phyloP scores from a whole-genome alignment of 2,797 vertebrate species.

The Sebastes variabilis region DNA sequence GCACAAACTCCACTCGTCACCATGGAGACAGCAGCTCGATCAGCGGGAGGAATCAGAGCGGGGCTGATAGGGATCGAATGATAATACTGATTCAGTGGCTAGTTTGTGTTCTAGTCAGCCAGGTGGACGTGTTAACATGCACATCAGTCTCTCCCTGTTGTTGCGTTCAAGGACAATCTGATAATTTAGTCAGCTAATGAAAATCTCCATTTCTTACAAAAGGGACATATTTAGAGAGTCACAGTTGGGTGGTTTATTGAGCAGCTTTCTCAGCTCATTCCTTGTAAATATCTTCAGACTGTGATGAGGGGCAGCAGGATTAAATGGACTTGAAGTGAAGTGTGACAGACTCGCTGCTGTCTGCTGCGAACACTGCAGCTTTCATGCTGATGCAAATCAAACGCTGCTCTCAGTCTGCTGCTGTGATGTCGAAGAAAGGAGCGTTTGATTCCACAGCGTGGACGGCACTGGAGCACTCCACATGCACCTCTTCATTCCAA shows the following conservation, averaged over 20 bases:
- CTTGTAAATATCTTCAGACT: not conserved
- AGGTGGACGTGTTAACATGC: constrained; percentile 16
- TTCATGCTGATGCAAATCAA: constrained; percentile 67
- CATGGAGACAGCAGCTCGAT: constrained; percentile 66
- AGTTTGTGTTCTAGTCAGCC: constrained; percentile 1
- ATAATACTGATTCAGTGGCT: not conserved
- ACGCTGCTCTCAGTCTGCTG: constrained; percentile 36
- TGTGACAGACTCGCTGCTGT: constrained; percentile 33
- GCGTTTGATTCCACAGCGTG: constrained; percentile 44
- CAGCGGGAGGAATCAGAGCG: constrained; percentile 33
- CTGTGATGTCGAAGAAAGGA: constrained; percentile 40
- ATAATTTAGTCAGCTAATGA: not conserved
- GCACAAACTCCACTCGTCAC: constrained; percentile 37
- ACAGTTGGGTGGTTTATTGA: not conserved
- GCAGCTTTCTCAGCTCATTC: not conserved
- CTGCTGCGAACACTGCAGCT: constrained; percentile 56
- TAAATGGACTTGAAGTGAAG: constrained; percentile 15
- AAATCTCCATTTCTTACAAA: not conserved
- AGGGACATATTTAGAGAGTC: not conserved
- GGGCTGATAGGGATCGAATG: constrained; percentile 8
- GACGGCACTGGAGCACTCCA: constrained; percentile 7
- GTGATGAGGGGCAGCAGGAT: not conserved
- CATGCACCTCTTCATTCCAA: not conserved
- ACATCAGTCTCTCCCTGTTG: not conserved
- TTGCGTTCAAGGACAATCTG: not conserved